Conservation (phyloP, 2,888 invertebrate genomes). For the Limnephilus marmoratus region DNA sequence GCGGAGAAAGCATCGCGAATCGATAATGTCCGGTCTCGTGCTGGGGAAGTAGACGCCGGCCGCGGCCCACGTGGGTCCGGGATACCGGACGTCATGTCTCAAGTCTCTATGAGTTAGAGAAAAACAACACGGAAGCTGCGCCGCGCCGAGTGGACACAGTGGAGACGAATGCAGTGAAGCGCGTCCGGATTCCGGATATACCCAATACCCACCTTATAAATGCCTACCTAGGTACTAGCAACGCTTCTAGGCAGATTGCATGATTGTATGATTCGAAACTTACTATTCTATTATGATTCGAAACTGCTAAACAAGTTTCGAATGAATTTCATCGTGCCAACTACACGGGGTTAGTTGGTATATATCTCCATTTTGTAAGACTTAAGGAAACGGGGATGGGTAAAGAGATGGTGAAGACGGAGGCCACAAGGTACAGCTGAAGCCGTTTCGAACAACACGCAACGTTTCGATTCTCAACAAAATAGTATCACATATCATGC, state of each 20-base stretch:
- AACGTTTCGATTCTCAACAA: too few species aligned
- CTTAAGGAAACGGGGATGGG: too few species aligned
- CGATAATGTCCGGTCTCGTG: neutral
- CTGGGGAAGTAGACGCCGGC: neutral
- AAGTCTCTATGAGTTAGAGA: neutral
- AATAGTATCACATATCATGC: too few species aligned
- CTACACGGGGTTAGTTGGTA: neutral
- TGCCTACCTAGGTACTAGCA: neutral
- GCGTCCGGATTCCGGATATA: neutral
- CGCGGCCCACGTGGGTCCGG: neutral
- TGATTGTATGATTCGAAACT: neutral
- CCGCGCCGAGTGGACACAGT: neutral
- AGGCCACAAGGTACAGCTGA: too few species aligned
- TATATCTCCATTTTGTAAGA: too few species aligned
- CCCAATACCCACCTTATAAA: neutral
- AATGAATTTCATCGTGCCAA: neutral
- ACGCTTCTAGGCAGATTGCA: neutral
- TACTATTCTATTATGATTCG: neutral
- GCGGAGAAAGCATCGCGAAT: conserved; percentile 14
- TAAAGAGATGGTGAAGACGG: too few species aligned
- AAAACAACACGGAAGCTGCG: conserved; percentile 13
- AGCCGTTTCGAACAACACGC: too few species aligned
- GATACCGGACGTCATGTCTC: neutral
- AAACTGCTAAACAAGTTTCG: too few species aligned
- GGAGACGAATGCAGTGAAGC: neutral